A percentile compares a stretch with the other conserved stretches of the same genome.
These are phyloP conservation scores for Anabacerthia variegaticeps DNA, from an alignment of 2,797 vertebrate species.

Conservation along the genomic window DNA sequence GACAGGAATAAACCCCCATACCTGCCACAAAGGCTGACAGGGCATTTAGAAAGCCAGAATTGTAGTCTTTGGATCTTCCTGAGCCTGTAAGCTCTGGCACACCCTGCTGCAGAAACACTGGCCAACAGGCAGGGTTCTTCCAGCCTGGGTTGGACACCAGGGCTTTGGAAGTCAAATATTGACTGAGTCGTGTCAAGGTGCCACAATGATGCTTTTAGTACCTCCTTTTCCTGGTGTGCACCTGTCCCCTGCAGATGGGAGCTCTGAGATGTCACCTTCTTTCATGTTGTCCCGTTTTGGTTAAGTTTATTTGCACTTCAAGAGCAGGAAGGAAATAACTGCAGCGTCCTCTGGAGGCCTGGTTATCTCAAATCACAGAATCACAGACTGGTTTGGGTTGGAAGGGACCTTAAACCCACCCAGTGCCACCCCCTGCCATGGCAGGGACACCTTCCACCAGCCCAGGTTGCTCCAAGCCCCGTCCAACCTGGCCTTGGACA, in stretches of 20 bases:
- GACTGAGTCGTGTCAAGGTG: background rate
- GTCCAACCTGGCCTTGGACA: background rate
- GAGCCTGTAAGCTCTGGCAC: background rate
- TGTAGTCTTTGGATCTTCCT: background rate
- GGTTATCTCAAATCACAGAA: background rate
- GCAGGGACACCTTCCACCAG: background rate
- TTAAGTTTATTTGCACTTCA: background rate
- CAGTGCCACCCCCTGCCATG: accelerated
- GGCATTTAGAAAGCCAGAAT: background rate
- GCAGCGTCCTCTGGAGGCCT: background rate
- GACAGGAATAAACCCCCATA: background rate
- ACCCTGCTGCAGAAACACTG: background rate
- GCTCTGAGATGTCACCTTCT: background rate
- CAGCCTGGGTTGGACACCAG: background rate
- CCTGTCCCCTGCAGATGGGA: background rate
- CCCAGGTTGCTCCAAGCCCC: background rate
- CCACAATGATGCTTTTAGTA: background rate
- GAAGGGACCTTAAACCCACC: background rate
- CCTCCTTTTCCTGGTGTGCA: background rate
- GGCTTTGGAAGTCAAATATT: slow-evolving; percentile 52
- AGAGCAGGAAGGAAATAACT: background rate
- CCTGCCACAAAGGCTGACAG: background rate
- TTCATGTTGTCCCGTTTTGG: background rate
- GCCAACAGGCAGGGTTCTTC: background rate
- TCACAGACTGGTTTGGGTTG: background rate